A percentile compares a stretch with the other conserved stretches of the same genome.
phyloP scores from a whole-genome alignment of 2,113 vertebrate species.

The Crotalus viridis region DNA sequence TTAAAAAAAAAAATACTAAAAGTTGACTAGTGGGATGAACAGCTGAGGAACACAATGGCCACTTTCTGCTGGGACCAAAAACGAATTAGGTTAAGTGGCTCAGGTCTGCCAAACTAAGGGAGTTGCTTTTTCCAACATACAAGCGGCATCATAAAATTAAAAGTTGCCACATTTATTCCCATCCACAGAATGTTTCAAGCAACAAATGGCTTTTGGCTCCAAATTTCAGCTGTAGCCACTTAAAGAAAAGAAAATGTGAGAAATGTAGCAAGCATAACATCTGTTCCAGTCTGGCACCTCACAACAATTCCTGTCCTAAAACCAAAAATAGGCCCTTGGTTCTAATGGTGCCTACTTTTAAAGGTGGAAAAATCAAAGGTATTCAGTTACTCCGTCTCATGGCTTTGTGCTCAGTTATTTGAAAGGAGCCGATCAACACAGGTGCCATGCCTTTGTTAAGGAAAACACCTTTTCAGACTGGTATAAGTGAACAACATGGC shows the following conservation, averaged over 20 bases:
- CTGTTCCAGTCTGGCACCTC: conserved; percentile 6
- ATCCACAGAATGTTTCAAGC: neutral
- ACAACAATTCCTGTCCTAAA: conserved; percentile 22
- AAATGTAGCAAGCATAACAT: conserved; percentile 36
- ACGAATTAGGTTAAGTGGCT: conserved; percentile 14
- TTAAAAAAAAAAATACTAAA: conserved; percentile 15
- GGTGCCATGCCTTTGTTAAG: conserved; percentile 43
- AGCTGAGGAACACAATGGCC: conserved; percentile 36
- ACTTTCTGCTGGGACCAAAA: conserved; percentile 35
- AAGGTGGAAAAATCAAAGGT: neutral
- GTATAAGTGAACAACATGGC: conserved; percentile 18
- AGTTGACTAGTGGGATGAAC: conserved; percentile 42
- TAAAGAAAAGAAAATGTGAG: conserved; percentile 19
- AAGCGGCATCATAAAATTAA: neutral
- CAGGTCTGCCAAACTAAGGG: neutral
- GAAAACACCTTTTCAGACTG: conserved; percentile 9
- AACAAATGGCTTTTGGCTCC: neutral
- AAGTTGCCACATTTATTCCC: neutral
- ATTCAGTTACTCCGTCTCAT: neutral
- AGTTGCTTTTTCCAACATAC: neutral
- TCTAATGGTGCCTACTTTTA: conserved; percentile 21
- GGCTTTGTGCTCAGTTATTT: neutral
- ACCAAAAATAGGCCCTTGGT: neutral
- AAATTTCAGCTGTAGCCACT: conserved; percentile 39
- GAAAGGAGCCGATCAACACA: conserved; percentile 28